phyloP scores from a whole-genome alignment of 2,888 invertebrate genomes.

The Sinohyriopsis cumingii region DNA sequence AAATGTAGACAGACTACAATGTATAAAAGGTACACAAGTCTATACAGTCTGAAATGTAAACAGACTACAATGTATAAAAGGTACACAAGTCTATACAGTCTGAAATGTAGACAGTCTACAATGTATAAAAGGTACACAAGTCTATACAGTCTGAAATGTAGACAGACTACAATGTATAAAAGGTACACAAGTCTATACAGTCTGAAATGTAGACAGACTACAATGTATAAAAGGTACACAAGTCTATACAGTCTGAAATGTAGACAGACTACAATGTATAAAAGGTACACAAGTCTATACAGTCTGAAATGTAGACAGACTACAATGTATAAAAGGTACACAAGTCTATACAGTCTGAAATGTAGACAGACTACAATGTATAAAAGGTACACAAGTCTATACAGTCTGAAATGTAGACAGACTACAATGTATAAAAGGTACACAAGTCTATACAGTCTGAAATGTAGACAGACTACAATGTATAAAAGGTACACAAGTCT shows the following conservation, averaged over 20 bases:
- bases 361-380: too few species aligned
- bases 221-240: not conserved
- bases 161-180: not conserved
- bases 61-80: not conserved
- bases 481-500: not conserved
- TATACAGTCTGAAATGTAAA: constrained; percentile 62
- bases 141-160: too few species aligned
- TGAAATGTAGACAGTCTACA: too few species aligned
- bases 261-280: too few species aligned
- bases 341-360: too few species aligned
- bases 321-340: not conserved
- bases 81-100: too few species aligned
- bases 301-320: constrained; percentile 54
- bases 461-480: constrained; percentile 8
- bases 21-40: too few species aligned
- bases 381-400: too few species aligned
- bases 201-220: constrained; percentile 50
- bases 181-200: constrained; percentile 57
- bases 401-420: too few species aligned
- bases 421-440: not conserved
- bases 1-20: too few species aligned
- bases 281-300: constrained; percentile 65
- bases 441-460: constrained; percentile 67
- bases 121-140: too few species aligned
- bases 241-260: too few species aligned